Base-by-base conservation (phyloP, 2,888 invertebrate genomes). In the Mycogona germanica region DNA sequence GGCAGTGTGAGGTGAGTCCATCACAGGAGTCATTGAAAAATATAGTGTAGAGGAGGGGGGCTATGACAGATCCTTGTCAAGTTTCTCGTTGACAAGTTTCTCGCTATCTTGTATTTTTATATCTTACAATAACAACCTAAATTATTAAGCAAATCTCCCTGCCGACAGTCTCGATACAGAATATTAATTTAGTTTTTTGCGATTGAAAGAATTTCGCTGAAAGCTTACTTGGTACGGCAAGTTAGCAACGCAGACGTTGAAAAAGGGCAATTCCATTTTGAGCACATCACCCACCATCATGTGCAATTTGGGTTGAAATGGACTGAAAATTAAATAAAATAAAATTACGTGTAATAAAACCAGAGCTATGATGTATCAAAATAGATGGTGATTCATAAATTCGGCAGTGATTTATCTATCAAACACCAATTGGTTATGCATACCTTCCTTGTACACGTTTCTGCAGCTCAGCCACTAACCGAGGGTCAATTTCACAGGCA, bases 201-300 rank as follows among this genome's bases (percentile, higher is more conserved):
- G 9, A 19, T 42, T 42, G 9, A 46, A 6, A 5, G 21, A 30
- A 32, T 23, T 44, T 32, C 28, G 7, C 7, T n/a, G 14, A 17
- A 14, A 5, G 37, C 17, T 12, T 91, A 92, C 64, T 74, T 98
- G 95, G 66, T 97, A 99, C 0, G 98, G 98, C 42, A 98, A 78
- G 73, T 99, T 99, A 25, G 98, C 97, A 28, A 99, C 88, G 72
- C 98, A 98, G 25, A 97, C 80, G 71, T 99, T 91, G 71, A 99
- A 99, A 67, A 89, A 92, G 2, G 97, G 98, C 55, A 97, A 73
- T 48, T 96, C 88, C 19, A 84, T 81, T 73, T 95, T 96, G 21
- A 99, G 73, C 9, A 91, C 89, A 75, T 99, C 97, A 2, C 98
- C 98, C 51, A 93, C 70, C 61, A 92, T 74, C 58, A 98, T 86